phyloP scores from a whole-genome alignment of 2,113 vertebrate species.

The Sprattus sprattus region DNA sequence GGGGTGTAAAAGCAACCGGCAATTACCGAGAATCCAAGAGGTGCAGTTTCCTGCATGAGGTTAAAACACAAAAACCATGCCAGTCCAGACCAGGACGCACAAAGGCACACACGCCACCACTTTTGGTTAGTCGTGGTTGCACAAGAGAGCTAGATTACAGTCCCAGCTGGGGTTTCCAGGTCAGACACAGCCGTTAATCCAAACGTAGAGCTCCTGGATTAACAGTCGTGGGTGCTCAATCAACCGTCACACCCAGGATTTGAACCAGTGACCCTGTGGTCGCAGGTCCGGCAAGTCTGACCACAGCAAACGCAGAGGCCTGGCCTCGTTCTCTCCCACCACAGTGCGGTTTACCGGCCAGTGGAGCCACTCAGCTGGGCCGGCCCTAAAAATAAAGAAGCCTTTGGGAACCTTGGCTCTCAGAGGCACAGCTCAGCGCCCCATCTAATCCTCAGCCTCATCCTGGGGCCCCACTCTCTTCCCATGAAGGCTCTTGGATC shows the following conservation, averaged over 20 bases:
- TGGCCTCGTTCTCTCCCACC: slow-evolving; percentile 37
- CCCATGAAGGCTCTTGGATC: slow-evolving; percentile 1
- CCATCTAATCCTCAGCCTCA: slow-evolving; percentile 38
- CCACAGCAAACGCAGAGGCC: slow-evolving; percentile 14
- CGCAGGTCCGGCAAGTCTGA: slow-evolving; percentile 14
- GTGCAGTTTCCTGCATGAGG: slow-evolving; percentile 52
- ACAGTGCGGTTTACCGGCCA: slow-evolving; percentile 41
- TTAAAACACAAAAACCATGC: slow-evolving; percentile 24
- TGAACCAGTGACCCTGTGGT: slow-evolving; percentile 39
- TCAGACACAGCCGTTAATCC: slow-evolving; percentile 31
- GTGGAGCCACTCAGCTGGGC: slow-evolving; percentile 22
- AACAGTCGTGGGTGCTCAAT: slow-evolving; percentile 1
- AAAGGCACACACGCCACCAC: slow-evolving; percentile 2
- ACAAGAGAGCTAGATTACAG: slow-evolving; percentile 18
- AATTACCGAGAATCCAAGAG: slow-evolving; percentile 60
- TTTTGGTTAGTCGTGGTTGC: slow-evolving; percentile 8
- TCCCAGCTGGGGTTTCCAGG: slow-evolving; percentile 11
- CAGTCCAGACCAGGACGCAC: slow-evolving; percentile 10
- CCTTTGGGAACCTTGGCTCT: slow-evolving; percentile 38
- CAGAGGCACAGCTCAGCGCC: not conserved
- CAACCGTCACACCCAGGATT: slow-evolving; percentile 2
- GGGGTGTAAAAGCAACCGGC: slow-evolving; percentile 53
- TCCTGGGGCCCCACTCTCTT: slow-evolving; percentile 15
- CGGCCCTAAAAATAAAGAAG: slow-evolving; percentile 47
- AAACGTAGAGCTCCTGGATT: slow-evolving; percentile 28